Evolutionary conservation across 2,797 vertebrate genomes (phyloP), one percentile per base, ranked within the genome.

Genomic region (Fratercula arctica): DNA sequence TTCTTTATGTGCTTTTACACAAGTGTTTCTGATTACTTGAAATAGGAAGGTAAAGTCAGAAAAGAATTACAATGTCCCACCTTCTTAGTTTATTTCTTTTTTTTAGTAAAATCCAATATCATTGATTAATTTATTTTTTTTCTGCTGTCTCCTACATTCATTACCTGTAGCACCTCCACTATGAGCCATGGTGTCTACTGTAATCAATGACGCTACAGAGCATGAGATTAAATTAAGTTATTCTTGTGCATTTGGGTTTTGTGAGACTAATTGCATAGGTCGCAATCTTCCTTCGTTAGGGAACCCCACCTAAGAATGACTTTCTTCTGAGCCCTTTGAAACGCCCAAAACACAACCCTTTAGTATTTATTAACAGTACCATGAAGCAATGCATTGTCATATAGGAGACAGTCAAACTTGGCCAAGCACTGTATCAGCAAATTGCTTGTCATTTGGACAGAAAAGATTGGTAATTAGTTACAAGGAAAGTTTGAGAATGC

Each of bases 401-500:
- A 11, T 3, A 60, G 63, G 35, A 81, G 45, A 8, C 0, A 85
- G 76, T 16, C 31, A 35, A 89, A 82, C 48, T 45, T 84, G 78
- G 37, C 20, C 59, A 76, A 37, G 26, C 10, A 2, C 16, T 80
- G 8, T 31, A 14, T 35, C 69, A 51, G 57, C 77, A 89, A 80
- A 90, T 25, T 94, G 33, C 35, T 54, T 77, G n/a, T 85, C 28
- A 60, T 92, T 88, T 85, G 82, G 20, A 17, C 51, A 93, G 78
- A 73, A 97, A 74, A 57, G 6, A 7, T 33, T 35, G 41, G 25
- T 75, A 76, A 16, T 53, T 60, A 67, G 51, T 86, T 77, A 56
- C 11, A 75, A 82, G 67, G 74, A 28, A 93, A 83, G 39, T 76
- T 33, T 66, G 54, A 86, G 70, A 91, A 67, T 43, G 48, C 16